phyloP scores from a whole-genome alignment of 2,113 vertebrate species.

The Grus americana region DNA sequence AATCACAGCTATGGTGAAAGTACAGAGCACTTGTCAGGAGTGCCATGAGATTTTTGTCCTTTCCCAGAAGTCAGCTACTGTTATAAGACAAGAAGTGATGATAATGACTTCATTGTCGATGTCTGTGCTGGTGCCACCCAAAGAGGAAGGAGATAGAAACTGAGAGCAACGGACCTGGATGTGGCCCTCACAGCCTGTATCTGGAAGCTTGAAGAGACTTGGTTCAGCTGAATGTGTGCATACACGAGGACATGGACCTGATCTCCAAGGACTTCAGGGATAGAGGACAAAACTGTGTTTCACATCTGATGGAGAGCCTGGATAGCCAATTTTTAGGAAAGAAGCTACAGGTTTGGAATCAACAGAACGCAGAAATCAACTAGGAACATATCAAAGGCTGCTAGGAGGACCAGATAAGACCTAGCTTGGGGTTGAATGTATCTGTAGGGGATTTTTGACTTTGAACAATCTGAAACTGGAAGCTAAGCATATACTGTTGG shows the following conservation, averaged over 20 bases:
- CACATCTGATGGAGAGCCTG: background rate
- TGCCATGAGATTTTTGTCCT: background rate
- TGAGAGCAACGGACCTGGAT: background rate
- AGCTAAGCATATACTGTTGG: background rate
- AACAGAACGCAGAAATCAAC: background rate
- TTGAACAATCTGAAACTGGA: background rate
- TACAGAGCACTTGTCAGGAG: background rate
- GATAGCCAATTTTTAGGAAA: background rate
- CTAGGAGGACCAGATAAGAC: background rate
- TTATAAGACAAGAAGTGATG: background rate
- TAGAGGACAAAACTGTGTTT: background rate
- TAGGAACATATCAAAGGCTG: background rate
- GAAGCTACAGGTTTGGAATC: background rate
- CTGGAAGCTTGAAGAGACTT: background rate
- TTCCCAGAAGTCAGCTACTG: background rate
- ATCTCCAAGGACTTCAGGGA: background rate
- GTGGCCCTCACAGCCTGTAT: background rate
- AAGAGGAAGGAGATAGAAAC: background rate
- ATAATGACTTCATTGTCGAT: background rate
- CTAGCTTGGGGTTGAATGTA: background rate
- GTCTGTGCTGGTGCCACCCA: background rate
- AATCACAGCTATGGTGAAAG: background rate
- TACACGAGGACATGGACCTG: background rate
- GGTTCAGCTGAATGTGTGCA: background rate
- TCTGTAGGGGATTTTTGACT: background rate